Evolutionary conservation across 2,113 vertebrate genomes (phyloP), one percentile per base, ranked within the genome.

Genomic region (Saguinus imperator): DNA sequence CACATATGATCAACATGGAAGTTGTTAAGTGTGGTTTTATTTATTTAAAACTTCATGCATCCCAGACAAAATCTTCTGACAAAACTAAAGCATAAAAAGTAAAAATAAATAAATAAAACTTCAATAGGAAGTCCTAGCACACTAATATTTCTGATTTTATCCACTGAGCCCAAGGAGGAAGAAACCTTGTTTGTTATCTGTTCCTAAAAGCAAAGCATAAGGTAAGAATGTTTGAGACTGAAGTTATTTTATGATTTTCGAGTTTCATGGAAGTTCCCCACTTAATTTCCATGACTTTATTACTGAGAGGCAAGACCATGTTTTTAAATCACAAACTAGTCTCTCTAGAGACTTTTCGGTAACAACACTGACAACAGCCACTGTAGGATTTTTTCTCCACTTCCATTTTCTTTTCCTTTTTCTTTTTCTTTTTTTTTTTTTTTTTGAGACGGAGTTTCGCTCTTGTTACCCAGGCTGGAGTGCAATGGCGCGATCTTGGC

Each of bases 281-380:
- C 16, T 94, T 87, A 90, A 87, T 87, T 90, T 84, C 81, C 95
- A 92, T 83, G 94, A 89, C 80, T 83, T 95, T n/a, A 75, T 94
- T 92, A 90, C 81, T 50, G 13, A 95, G 40, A 95, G 57, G 70
- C 50, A 94, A 92, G 73, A 92, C 6, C 83, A 94, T 21, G 72
- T 77, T 94, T 96, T 89, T 55, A 87, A 66, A 94, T 68, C 58
- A 91, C 37, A 77, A 94, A 37, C n/a, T 23, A 40, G 27, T 64
- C 87, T 92, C 72, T 77, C 75, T n/a, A 75, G 27, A 95, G 79
- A 93, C 23, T 75, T 81, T 87, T 55, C 84, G 35, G 20, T 43
- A 73, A 92, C 92, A 73, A 73, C 43, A 20, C 57, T 73, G 40
- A 50, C 81, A 82, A 64, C 61, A 87, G 64, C 58, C 87, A 35